Base-by-base conservation (phyloP, 2,888 invertebrate species). In the Andrena praecox region DNA sequence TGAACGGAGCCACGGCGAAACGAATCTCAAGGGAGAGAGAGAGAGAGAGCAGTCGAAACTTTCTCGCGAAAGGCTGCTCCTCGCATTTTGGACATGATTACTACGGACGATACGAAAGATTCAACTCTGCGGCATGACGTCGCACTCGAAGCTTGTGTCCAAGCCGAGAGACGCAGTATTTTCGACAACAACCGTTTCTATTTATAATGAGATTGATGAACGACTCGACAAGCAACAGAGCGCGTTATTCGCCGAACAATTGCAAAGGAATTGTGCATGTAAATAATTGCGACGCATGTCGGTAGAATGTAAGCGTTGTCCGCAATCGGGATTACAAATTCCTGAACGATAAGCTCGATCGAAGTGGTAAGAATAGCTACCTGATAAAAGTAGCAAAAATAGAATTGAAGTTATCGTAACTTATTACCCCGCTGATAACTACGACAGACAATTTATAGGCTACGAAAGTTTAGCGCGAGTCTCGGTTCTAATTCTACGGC, bases 1-100 rank as follows among this genome's bases (percentile, higher is more conserved):
- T 81, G 77, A 80, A 84, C 85, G 84, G 87, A 80, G 85, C 87
- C 87, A 88, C 90, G 82, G 87, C 87, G 87, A 89, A 69, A 79
- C 50, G 54, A 66, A 78, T 78, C 77, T 68, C 48, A 74, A 63
- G 56, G 29, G 42, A 50, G 64, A 62, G 20, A 59, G 64, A 62
- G 20, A 59, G 56, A 48, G 31, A 50, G 63, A 62, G 20, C 71
- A 42, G 6, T 42, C 52, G 20, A 60, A 48, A 70, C 27, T 20
- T 24, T n/a, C 50, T 42, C 48, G 54, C 50, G 16, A 66, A 60
- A 50, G 50, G 35, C 69, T 60, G n/a, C 31, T 31, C 6, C 42
- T 50, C 64, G 54, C 33, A 20, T 63, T 63, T 62, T 50, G 31
- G 33, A 42, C 35, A 20, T 56, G 66, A 31, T 59, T 24, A 24